phyloP scores from a whole-genome alignment of 2,888 invertebrate species.

The Heliconius ismenius region DNA sequence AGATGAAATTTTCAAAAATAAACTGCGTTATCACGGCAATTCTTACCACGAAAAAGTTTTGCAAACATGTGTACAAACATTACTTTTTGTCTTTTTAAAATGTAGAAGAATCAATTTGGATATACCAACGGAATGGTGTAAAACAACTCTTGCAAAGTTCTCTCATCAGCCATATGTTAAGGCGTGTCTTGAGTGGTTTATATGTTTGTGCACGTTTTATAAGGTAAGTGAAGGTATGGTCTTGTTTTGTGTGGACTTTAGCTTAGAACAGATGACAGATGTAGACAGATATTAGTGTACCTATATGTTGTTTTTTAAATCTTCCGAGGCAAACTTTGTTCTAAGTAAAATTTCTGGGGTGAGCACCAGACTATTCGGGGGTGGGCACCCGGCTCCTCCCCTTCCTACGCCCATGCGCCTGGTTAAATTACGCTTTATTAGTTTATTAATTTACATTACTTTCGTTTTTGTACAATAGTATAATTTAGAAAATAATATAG shows the following conservation, averaged over 20 bases:
- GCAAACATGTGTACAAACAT: constrained; percentile 62
- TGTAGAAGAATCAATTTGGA: constrained; percentile 48
- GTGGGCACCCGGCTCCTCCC: too few relatives aligned
- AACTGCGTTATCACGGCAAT: constrained; percentile 71
- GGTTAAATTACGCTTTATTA: too few relatives aligned
- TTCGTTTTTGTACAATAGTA: too few relatives aligned
- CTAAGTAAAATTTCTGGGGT: too few relatives aligned
- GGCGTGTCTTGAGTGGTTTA: constrained; percentile 70
- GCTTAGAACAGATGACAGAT: too few relatives aligned
- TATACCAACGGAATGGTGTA: constrained; percentile 58
- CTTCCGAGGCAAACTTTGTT: not conserved
- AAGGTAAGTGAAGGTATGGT: constrained; percentile 52
- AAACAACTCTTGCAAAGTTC: constrained; percentile 61
- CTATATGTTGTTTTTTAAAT: not conserved
- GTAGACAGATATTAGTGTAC: too few relatives aligned
- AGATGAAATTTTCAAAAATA: constrained; percentile 61
- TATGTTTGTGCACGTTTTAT: constrained; percentile 61
- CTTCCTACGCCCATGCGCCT: too few relatives aligned
- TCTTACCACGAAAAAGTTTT: constrained; percentile 67
- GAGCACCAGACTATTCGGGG: too few relatives aligned
- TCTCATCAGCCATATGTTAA: constrained; percentile 72
- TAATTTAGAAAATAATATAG: too few relatives aligned
- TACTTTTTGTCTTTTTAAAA: constrained; percentile 58
- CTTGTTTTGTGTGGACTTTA: too few relatives aligned
- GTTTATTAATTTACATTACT: too few relatives aligned